Evolutionary conservation across 2,797 vertebrate species (phyloP), one percentile per base, ranked within the genome.

Genomic region (Poeciliopsis presidionis): DNA sequence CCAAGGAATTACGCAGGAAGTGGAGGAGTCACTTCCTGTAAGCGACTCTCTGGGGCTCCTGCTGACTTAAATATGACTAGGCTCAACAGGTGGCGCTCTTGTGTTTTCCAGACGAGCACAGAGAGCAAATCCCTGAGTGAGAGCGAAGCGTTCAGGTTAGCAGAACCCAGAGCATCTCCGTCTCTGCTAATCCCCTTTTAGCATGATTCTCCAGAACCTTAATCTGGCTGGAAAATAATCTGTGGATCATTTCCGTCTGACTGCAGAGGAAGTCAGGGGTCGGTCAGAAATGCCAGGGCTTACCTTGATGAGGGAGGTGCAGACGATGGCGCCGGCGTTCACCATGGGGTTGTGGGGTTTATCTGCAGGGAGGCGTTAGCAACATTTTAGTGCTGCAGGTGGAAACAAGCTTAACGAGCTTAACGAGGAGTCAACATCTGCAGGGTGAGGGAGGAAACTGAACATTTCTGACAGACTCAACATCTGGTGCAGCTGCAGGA

Each of bases 271-370:
- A 43, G 33, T 39, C 33, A 4, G 61, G 36, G 61, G 33, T 65
- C 18, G 39, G 13, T 25, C 57, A 65, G 28, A 63, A 41, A 36
- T 4, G 1, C 33, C 2, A 9, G 18, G 47, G 43, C 94, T 95
- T 96, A 99, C 98, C 98, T 99, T 99, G 81, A 99, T 99, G 90
- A 99, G 96, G 63, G 98, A 99, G 7, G 98, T 99, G 70, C 98
- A 94, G 84, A 99, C 98, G 88, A 99, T 99, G 71, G 98, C 98
- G 49, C 98, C 98, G 67, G 98, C 98, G 78, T 99, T 99, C 85
- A 99, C 98, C 98, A 99, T 99, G 88, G 98, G 98, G 92, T 99
- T 99, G 93, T 99, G 98, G 61, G 98, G 98, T 90, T 97, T 99
- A 91, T 99, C 98, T 99, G 95, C 36, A 84, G 91, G 57, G 16